Percentiles rank a stretch among this genome's conserved stretches.
phyloP scores from a whole-genome alignment of 1,140 invertebrate species.

The Tetranychus cinnabarinus region DNA sequence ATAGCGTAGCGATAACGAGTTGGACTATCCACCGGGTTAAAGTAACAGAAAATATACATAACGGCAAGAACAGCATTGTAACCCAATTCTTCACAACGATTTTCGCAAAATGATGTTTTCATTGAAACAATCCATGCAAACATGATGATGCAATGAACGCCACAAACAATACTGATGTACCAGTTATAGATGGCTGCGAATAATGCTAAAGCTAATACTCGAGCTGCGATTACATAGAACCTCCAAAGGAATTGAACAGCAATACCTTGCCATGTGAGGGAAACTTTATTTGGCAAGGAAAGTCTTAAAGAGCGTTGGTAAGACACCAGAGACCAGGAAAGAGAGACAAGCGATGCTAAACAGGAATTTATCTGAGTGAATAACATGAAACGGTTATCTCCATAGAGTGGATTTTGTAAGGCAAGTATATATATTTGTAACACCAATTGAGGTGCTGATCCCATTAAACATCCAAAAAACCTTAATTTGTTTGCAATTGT shows the following conservation, averaged over 20 bases:
- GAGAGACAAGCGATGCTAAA: constrained; percentile 42
- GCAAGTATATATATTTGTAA: constrained; percentile 44
- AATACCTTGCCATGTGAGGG: constrained; percentile 38
- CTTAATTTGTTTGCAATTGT: constrained; percentile 55
- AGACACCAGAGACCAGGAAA: constrained; percentile 62
- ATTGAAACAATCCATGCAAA: constrained; percentile 31
- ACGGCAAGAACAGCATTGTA: constrained; percentile 8
- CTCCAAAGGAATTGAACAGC: constrained; percentile 49
- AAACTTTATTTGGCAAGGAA: constrained; percentile 40
- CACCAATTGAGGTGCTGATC: constrained; percentile 63
- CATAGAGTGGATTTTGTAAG: constrained; percentile 21
- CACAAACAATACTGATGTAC: constrained; percentile 31
- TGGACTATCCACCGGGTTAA: constrained; percentile 15
- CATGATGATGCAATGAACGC: constrained; percentile 47
- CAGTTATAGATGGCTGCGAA: constrained; percentile 27
- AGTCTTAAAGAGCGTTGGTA: constrained; percentile 54
- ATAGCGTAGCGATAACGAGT: constrained; percentile 13
- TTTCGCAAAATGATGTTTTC: constrained; percentile 15
- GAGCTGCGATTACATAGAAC: constrained; percentile 43
- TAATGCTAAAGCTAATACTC: constrained; percentile 24
- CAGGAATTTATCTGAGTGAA: constrained; percentile 43
- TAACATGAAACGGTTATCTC: constrained; percentile 21
- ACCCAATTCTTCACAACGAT: constrained; percentile 7
- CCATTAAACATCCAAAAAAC: constrained; percentile 69
- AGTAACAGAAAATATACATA: constrained; percentile 17